Evolutionary conservation across 2,113 vertebrate genomes (phyloP).

Genomic region (Malurus elegans): DNA sequence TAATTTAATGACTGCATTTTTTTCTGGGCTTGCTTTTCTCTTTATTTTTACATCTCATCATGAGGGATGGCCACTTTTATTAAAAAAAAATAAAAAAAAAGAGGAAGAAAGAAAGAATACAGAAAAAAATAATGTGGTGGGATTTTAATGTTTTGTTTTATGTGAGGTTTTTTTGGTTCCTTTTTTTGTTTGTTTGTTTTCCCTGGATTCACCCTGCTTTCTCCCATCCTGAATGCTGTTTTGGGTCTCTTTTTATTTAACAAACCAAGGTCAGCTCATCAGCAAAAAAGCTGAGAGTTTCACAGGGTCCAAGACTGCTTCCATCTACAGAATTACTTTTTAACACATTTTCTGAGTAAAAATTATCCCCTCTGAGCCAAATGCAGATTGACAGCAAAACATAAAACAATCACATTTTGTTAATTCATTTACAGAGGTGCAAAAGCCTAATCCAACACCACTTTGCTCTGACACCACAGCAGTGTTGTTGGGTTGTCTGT

Average conservation of each 20-base stretch:
- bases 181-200: background rate
- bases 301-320: background rate
- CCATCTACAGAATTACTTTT: conserved; percentile 33
- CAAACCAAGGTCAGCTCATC: conserved; percentile 28
- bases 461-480: background rate
- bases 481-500: background rate
- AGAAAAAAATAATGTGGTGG: background rate
- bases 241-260: conserved; percentile 17
- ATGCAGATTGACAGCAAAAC: conserved; percentile 56
- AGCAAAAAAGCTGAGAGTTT: conserved; percentile 29
- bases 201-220: background rate
- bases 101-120: background rate
- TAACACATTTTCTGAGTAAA: conserved; percentile 50
- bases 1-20: conserved; percentile 25
- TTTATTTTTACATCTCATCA: background rate
- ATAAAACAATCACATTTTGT: conserved; percentile 55
- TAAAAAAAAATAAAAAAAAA: background rate
- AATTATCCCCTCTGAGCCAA: conserved; percentile 37
- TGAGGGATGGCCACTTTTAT: background rate
- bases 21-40: background rate
- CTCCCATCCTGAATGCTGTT: background rate
- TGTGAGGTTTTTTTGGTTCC: rapidly evolving
- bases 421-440: conserved; percentile 63
- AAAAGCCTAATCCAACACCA: conserved; percentile 14
- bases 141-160: background rate